Base-by-base conservation (phyloP, 2,113 vertebrate species). In the Indicator indicator region DNA sequence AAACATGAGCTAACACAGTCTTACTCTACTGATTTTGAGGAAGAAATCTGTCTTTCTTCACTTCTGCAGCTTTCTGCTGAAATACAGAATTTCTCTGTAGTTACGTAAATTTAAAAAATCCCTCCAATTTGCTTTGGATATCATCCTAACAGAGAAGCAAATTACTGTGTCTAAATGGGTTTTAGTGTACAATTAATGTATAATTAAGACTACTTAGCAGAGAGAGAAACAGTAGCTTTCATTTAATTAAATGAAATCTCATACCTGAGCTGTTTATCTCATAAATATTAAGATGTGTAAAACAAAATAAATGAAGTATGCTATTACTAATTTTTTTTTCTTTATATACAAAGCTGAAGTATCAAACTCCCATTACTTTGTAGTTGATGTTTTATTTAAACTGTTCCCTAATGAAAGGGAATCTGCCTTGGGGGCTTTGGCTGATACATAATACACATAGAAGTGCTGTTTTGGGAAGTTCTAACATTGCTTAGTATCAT, bases 1-100 rank as follows among this genome's bases (percentile, higher is more conserved):
- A 98, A 98, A 98, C 97, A 98, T 82, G 96, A 98, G 96, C 97
- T 98, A 98, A 97, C 96, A 60, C 85, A 97, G 97, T 94, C 94
- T 94, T 97, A 97, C 93, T 97, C 96, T 95, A 73, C 97, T 94
- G 97, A 93, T 97, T 97, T 96, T 4, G 52, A 95, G 90, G 95
- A 95, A 97, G 95, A 97, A 97, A 94, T 97, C 86, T 97, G 75
- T 96, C 77, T 92, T 96, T 96, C 63, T 91, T 50, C 44, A 4
- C 94, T 97, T 94, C 86, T 87, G 79, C 83, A 75, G 81, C 59
- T 94, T 93, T 97, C 92, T 88, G 89, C 82, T 97, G 79, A 90
- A 75, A 91, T 83, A 67, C 64, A 42, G 36, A 72, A 36, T 70
- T 93, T 75, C 46, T 95, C 74, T 86, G 36, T 86, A 63, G 59